These are phyloP conservation scores for Copidosoma floridanum DNA, from an alignment of 1,140 invertebrate genomes.

Conservation along the genomic window DNA sequence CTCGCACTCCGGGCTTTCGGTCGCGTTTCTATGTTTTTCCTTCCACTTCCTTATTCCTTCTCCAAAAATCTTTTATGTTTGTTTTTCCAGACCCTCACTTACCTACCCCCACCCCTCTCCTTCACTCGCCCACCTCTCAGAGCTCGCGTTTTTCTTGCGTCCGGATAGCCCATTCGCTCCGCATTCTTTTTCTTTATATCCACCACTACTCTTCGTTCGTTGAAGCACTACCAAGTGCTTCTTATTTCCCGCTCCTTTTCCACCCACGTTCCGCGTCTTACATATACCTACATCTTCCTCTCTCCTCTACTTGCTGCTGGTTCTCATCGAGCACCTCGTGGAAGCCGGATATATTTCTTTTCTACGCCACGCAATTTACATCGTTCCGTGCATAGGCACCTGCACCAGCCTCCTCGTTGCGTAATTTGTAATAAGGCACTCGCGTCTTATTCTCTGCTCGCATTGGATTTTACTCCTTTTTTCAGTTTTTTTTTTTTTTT, in stretches of 20 bases:
- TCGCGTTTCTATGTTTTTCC: too few relatives aligned
- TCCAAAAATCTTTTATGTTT: slow-evolving; percentile 15
- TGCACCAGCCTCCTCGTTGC: neutral
- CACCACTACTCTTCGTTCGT: slow-evolving; percentile 15
- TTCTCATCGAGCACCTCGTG: too few relatives aligned
- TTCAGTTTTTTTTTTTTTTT: too few relatives aligned
- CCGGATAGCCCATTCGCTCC: slow-evolving; percentile 5
- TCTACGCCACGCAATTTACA: too few relatives aligned
- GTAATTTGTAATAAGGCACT: too few relatives aligned
- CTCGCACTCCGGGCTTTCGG: too few relatives aligned
- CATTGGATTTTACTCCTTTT: too few relatives aligned
- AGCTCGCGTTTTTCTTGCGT: slow-evolving; percentile 22
- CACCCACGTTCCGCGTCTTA: neutral
- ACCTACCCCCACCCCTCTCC: too few relatives aligned
- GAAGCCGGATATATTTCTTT: too few relatives aligned
- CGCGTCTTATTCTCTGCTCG: too few relatives aligned
- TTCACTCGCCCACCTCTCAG: too few relatives aligned
- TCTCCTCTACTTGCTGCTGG: neutral
- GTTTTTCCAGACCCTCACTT: neutral
- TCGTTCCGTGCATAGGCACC: neutral
- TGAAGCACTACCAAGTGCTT: neutral
- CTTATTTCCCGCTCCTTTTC: slow-evolving; percentile 1
- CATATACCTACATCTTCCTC: neutral
- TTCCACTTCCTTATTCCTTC: neutral
- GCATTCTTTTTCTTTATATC: slow-evolving; percentile 22